A percentile compares a stretch with the other conserved stretches of the same genome.
Conservation (phyloP, 2,113 vertebrate species). For the Albula goreensis region DNA sequence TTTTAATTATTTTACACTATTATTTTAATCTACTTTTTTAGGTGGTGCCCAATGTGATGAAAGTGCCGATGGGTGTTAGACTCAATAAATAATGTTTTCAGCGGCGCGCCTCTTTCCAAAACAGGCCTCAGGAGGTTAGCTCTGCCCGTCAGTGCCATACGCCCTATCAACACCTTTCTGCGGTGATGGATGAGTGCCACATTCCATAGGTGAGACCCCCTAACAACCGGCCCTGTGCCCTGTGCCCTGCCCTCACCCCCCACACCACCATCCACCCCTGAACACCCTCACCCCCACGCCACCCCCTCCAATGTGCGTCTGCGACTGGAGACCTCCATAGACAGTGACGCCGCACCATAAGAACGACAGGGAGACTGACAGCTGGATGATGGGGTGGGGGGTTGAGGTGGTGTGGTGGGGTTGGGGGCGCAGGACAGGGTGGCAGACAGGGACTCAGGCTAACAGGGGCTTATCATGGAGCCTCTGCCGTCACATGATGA, state of each 20-base stretch:
- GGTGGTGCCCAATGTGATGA: too few relatives aligned
- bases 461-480: slow-evolving; percentile 56
- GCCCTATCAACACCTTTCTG: not conserved
- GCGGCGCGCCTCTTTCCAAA: not conserved
- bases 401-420: not conserved
- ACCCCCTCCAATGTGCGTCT: not conserved
- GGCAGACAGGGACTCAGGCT: slow-evolving; percentile 61
- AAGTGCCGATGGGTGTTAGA: too few relatives aligned
- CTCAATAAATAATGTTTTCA: too few relatives aligned
- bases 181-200: not conserved
- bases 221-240: not conserved
- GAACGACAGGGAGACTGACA: slow-evolving; percentile 27
- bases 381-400: slow-evolving; percentile 5
- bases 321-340: not conserved
- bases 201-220: not conserved
- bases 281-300: not conserved
- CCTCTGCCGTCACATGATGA: slow-evolving; percentile 49
- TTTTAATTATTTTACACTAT: too few relatives aligned
- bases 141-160: too few relatives aligned
- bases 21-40: too few relatives aligned
- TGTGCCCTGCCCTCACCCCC: not conserved
- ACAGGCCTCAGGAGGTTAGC: not conserved
- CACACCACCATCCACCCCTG: not conserved
- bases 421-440: not conserved
- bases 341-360: slow-evolving; percentile 37